These are phyloP conservation scores for Chelonus formosanus DNA, from an alignment of 2,888 invertebrate species.

Conservation along the genomic window DNA sequence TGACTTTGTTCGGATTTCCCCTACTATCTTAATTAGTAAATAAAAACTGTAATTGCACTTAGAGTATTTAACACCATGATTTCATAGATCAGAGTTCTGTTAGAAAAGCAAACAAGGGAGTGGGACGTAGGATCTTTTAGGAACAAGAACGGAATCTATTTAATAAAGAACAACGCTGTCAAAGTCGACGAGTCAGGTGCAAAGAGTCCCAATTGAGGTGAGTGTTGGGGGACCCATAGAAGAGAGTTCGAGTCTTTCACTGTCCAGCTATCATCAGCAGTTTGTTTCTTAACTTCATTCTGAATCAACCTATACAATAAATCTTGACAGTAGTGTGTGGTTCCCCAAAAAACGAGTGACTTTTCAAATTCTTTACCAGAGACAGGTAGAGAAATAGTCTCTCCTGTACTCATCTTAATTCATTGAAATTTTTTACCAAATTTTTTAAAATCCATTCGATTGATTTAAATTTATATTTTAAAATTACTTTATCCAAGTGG, in stretches of 20 bases:
- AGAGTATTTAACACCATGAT: neutral
- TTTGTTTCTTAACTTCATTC: neutral
- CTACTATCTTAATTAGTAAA: too few species aligned
- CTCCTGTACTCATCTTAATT: too few species aligned
- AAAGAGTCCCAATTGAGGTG: constrained; percentile 14
- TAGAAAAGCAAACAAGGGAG: constrained; percentile 1
- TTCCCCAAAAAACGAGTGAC: too few species aligned
- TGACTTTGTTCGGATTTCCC: too few species aligned
- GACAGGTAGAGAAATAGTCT: too few species aligned
- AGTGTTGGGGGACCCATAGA: constrained; percentile 5
- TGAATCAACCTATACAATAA: too few species aligned
- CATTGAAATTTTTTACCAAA: too few species aligned
- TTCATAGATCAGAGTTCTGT: neutral
- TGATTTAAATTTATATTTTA: too few species aligned
- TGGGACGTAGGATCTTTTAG: neutral
- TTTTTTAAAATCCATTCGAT: too few species aligned
- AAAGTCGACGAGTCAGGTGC: constrained; percentile 16
- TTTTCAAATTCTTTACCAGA: too few species aligned
- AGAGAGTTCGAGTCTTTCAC: constrained; percentile 11
- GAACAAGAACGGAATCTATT: neutral
- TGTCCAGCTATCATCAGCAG: neutral
- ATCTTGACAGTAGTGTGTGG: too few species aligned
- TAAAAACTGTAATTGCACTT: neutral
- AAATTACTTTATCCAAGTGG: too few species aligned
- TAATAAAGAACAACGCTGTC: constrained; percentile 7